phyloP scores from a whole-genome alignment of 2,797 vertebrate species.

The Eremophila alpestris region DNA sequence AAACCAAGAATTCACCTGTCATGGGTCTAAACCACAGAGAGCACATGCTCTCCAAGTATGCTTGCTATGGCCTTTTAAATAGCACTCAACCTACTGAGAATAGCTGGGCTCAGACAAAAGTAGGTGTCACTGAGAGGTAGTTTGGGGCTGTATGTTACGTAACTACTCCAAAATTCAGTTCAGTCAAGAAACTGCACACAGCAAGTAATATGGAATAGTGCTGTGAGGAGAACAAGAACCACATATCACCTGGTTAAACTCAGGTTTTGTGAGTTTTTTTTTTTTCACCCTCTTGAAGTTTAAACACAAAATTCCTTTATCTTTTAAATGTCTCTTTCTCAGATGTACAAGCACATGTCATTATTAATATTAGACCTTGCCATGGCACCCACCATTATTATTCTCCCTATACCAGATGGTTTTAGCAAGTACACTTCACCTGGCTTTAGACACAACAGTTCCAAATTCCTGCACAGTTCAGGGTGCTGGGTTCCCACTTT shows the following conservation, averaged over 20 bases:
- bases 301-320: neutral
- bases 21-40: neutral
- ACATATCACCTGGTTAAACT: neutral
- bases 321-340: neutral
- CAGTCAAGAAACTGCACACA: neutral
- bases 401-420: neutral
- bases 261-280: neutral
- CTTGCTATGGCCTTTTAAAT: conserved; percentile 61
- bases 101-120: conserved; percentile 52
- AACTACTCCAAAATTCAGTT: neutral
- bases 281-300: neutral
- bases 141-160: neutral
- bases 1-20: neutral
- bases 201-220: neutral
- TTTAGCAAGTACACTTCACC: neutral
- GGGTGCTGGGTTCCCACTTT: neutral
- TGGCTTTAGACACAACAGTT: neutral
- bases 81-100: conserved; percentile 47
- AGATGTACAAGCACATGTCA: neutral
- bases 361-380: neutral
- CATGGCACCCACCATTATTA: neutral
- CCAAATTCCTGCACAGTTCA: neutral
- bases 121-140: neutral
- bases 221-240: neutral
- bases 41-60: neutral